Evolutionary conservation across 2,797 vertebrate genomes (phyloP).

Genomic region (Erpetoichthys calabaricus): DNA sequence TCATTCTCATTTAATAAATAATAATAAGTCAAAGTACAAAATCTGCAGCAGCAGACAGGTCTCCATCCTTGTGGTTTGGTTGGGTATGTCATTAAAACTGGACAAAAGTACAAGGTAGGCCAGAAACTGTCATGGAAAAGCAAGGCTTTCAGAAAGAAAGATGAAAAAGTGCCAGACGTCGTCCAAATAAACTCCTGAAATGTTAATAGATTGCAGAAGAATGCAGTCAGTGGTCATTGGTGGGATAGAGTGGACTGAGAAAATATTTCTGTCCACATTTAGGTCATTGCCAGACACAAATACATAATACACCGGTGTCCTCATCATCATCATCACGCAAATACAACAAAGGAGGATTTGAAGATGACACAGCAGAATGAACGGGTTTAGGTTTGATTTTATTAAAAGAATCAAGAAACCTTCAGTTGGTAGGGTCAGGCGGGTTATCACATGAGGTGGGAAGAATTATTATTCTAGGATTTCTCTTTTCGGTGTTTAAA

Average conservation of each 20-base stretch:
- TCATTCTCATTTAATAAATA: background rate
- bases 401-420: no score
- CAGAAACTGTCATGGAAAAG: constrained; percentile 12
- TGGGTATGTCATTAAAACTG: background rate
- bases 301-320: background rate
- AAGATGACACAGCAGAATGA: no score
- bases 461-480: no score
- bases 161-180: constrained; percentile 23
- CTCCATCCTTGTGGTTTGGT: constrained; percentile 5
- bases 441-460: no score
- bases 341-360: no score
- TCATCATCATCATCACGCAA: constrained; percentile 8
- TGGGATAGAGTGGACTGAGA: constrained; percentile 16
- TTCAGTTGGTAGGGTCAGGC: no score
- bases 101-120: background rate
- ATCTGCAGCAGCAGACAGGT: constrained; percentile 25
- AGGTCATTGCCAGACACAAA: background rate
- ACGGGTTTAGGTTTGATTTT: no score
- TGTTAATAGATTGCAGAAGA: constrained; percentile 24
- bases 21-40: background rate
- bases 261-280: constrained; percentile 16
- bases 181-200: constrained; percentile 28
- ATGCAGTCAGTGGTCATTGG: constrained; percentile 7
- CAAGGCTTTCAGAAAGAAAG: constrained; percentile 26
- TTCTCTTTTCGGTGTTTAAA: no score